Percentiles rank a stretch among this genome's conserved stretches.
These are phyloP conservation scores for Catocala nupta DNA, from an alignment of 2,888 invertebrate genomes.

Conservation along the genomic window DNA sequence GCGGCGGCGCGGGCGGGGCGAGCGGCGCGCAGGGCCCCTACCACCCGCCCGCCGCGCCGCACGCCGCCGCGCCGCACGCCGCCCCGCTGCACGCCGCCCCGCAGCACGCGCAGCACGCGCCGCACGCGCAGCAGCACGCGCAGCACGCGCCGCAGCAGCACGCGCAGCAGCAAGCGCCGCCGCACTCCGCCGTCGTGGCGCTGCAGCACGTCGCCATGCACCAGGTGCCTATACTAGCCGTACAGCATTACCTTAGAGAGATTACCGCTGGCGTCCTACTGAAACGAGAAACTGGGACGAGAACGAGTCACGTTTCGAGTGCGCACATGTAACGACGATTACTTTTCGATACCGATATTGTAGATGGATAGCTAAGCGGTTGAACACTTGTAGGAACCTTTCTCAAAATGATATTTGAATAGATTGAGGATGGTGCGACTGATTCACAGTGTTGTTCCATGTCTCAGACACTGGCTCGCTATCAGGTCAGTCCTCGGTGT, in stretches of 20 bases:
- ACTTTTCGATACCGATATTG: not conserved
- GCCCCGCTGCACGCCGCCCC: slow-evolving; percentile 55
- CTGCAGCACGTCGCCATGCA: slow-evolving; percentile 82
- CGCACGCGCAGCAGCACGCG: slow-evolving; percentile 40
- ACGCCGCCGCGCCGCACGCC: slow-evolving; percentile 62
- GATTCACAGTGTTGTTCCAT: slow-evolving; percentile 66
- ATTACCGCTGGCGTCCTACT: too few relatives aligned
- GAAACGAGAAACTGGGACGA: too few relatives aligned
- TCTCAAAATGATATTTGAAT: not conserved
- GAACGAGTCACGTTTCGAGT: too few relatives aligned
- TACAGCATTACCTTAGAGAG: too few relatives aligned
- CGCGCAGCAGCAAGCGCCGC: slow-evolving; percentile 61
- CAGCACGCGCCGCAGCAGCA: slow-evolving; percentile 64
- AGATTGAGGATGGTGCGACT: slow-evolving; percentile 2
- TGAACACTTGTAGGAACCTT: too few relatives aligned
- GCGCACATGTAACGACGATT: too few relatives aligned
- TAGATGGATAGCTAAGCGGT: not conserved
- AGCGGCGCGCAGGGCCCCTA: slow-evolving; percentile 62
- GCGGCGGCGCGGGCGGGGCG: slow-evolving; percentile 52
- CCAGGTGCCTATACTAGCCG: slow-evolving; percentile 61
- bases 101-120: slow-evolving; percentile 59
- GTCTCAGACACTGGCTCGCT: slow-evolving; percentile 80
- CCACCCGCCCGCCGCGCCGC: slow-evolving; percentile 61
- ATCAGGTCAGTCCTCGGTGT: slow-evolving; percentile 72
- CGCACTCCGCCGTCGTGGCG: slow-evolving; percentile 72